These are phyloP conservation scores for Monochamus alternatus DNA, from an alignment of 2,888 invertebrate genomes.

Conservation along the genomic window DNA sequence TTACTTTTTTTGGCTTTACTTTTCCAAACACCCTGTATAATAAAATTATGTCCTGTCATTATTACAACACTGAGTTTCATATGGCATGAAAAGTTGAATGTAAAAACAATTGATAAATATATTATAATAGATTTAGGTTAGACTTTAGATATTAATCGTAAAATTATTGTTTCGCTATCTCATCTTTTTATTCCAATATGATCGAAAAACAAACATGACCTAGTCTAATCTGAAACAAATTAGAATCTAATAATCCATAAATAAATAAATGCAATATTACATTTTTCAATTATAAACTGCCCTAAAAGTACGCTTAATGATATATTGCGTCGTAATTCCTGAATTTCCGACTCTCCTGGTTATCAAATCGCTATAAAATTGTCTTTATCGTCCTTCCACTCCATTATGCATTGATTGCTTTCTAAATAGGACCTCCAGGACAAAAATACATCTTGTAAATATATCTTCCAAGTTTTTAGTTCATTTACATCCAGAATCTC, in stretches of 20 bases:
- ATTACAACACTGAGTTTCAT: too few relatives aligned
- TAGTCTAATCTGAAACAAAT: too few relatives aligned
- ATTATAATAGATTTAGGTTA: too few relatives aligned
- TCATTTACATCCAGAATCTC: constrained; percentile 15
- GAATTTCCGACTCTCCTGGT: constrained; percentile 13
- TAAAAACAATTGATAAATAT: too few relatives aligned
- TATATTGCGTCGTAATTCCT: background rate
- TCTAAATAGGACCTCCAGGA: constrained; percentile 5
- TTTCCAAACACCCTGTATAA: too few relatives aligned
- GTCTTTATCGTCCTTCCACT: constrained; percentile 28
- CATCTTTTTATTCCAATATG: too few relatives aligned
- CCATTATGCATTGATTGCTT: constrained; percentile 30
- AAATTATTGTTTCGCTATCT: too few relatives aligned
- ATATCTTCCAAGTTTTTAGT: background rate
- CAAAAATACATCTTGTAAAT: constrained; percentile 24
- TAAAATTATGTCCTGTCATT: too few relatives aligned
- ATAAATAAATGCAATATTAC: background rate
- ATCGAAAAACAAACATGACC: too few relatives aligned
- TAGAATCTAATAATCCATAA: background rate
- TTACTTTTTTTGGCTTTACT: too few relatives aligned
- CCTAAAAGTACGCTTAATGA: background rate
- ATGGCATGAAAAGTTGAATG: too few relatives aligned
- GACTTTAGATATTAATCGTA: too few relatives aligned
- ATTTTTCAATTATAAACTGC: background rate
- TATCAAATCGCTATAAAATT: constrained; percentile 30